Percentiles rank a stretch among this genome's conserved stretches.
Evolutionary conservation across 2,797 vertebrate genomes (phyloP).

Genomic region (Paedocypris micromegethes): DNA sequence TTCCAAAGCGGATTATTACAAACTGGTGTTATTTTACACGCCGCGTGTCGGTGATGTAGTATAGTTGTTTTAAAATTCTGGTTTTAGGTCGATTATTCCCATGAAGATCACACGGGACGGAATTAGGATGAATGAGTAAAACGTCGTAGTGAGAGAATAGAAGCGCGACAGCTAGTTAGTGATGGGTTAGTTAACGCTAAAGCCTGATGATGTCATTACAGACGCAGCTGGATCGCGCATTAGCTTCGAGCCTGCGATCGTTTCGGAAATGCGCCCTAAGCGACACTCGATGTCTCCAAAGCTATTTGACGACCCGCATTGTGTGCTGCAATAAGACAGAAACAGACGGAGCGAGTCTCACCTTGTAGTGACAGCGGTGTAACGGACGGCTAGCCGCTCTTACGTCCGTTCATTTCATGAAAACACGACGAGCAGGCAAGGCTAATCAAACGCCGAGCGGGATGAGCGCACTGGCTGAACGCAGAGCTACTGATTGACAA

Average conservation of each 20-base stretch:
- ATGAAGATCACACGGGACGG: no score
- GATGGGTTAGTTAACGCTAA: constrained; percentile 1
- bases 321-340: constrained; percentile 4
- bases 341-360: constrained; percentile 46
- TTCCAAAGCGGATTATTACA: no score
- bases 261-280: not conserved
- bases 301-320: not conserved
- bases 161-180: not conserved
- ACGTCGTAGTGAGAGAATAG: no score
- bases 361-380: constrained; percentile 51
- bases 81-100: no score
- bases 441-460: constrained; percentile 45
- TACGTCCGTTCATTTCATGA: constrained; percentile 53
- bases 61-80: no score
- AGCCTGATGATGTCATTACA: constrained; percentile 19
- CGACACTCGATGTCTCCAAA: not conserved
- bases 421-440: constrained; percentile 55
- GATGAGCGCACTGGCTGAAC: constrained; percentile 14
- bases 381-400: constrained; percentile 20
- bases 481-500: constrained; percentile 39
- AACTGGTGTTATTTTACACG: no score
- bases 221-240: constrained; percentile 25
- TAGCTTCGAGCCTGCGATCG: constrained; percentile 22
- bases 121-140: no score
- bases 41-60: no score